Percentiles rank a stretch among this genome's conserved stretches.
These are phyloP conservation scores for Synergus japonicus DNA, from an alignment of 2,888 invertebrate genomes.

Conservation along the genomic window DNA sequence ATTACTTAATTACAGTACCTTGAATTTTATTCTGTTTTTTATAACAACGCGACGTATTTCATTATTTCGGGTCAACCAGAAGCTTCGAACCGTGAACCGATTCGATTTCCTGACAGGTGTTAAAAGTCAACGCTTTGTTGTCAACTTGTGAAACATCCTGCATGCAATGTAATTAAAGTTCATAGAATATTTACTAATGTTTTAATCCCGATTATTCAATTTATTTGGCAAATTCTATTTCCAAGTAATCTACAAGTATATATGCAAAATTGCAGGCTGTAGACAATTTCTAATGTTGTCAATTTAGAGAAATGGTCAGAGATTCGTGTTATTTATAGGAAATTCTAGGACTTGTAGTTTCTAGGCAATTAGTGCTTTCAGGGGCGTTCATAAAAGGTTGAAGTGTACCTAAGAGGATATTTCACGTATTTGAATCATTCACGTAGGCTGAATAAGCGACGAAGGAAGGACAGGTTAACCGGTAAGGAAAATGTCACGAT, in stretches of 20 bases:
- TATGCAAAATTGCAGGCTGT: too few relatives aligned
- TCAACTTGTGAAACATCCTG: slow-evolving; percentile 19
- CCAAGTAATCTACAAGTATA: too few relatives aligned
- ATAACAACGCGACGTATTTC: background rate
- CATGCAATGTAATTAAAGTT: slow-evolving; percentile 10
- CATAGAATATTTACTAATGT: background rate
- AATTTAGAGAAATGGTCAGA: background rate
- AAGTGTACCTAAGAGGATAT: slow-evolving; percentile 34
- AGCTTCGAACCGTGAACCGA: slow-evolving; percentile 24
- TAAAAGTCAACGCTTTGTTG: slow-evolving; percentile 15
- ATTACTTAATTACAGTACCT: slow-evolving; percentile 14
- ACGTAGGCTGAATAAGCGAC: slow-evolving; percentile 51
- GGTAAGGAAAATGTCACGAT: slow-evolving; percentile 67
- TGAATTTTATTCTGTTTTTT: background rate
- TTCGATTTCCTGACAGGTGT: slow-evolving; percentile 36
- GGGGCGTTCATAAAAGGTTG: background rate
- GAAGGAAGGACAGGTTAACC: slow-evolving; percentile 62
- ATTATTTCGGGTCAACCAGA: slow-evolving; percentile 32
- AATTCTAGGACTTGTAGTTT: background rate
- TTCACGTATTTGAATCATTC: slow-evolving; percentile 54
- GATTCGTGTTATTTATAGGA: background rate
- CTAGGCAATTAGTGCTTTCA: background rate
- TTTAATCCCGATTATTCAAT: background rate
- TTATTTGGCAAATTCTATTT: background rate
- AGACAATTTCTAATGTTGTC: too few relatives aligned